Percentiles rank a stretch among this genome's conserved stretches.
These are phyloP conservation scores for Nebria ingens DNA, from an alignment of 1,140 invertebrate species.

Conservation along the genomic window DNA sequence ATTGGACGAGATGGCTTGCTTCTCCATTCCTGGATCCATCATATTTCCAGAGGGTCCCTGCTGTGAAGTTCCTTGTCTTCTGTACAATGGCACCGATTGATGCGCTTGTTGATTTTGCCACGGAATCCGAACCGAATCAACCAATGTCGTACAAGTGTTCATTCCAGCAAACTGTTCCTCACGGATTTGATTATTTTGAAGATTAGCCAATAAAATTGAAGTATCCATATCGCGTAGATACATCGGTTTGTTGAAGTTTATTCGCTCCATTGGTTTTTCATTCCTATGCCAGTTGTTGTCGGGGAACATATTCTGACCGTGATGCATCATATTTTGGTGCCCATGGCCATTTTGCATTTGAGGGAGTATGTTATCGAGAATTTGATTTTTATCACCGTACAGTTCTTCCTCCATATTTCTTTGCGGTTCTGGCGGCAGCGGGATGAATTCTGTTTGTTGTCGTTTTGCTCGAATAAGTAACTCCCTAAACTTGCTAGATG, in stretches of 20 bases:
- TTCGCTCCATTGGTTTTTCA: constrained; percentile 27
- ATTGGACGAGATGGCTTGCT: constrained; percentile 18
- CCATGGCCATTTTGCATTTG: constrained; percentile 15
- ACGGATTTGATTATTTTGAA: constrained; percentile 21
- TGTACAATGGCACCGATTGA: constrained; percentile 38
- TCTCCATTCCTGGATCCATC: constrained; percentile 27
- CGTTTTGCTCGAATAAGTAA: constrained; percentile 24
- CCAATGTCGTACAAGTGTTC: constrained; percentile 12
- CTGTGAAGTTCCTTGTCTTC: constrained; percentile 34
- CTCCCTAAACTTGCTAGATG: constrained; percentile 32
- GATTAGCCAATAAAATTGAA: constrained; percentile 11
- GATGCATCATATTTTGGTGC: constrained; percentile 17
- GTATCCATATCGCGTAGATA: constrained; percentile 18
- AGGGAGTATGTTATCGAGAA: not conserved
- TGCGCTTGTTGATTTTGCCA: constrained; percentile 17
- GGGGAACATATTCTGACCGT: not conserved
- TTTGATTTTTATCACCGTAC: not conserved
- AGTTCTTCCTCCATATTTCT: not conserved
- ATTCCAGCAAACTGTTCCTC: constrained; percentile 18
- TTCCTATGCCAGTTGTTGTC: constrained; percentile 12
- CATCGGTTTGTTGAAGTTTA: constrained; percentile 27
- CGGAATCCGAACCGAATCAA: constrained; percentile 17
- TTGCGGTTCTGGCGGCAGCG: not conserved
- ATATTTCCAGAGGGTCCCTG: constrained; percentile 12
- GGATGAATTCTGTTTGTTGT: constrained; percentile 19